Base-by-base conservation (phyloP, 2,797 vertebrate genomes). In the Ciconia nigra region DNA sequence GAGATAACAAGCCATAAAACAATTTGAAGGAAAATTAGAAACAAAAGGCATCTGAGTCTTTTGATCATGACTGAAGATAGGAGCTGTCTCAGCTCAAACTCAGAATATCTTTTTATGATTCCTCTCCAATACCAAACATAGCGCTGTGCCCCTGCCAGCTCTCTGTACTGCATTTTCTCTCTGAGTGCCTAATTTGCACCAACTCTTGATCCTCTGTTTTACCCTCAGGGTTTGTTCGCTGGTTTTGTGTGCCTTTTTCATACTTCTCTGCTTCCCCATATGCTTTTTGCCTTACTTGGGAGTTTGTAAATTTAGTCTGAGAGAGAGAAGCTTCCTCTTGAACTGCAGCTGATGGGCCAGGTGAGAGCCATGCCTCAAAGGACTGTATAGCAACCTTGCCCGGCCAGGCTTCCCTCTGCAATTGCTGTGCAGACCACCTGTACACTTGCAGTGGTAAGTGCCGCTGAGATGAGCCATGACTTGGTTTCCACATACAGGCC, bases 11-110 rank as follows among this genome's bases (percentile, higher is more conserved):
- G 66, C 66, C 61, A 39, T 63, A 47, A 94, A 93, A 87, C 65
- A 54, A 58, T 77, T 70, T 72, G 39, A 90, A 90, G 67, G 49
- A 80, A 94, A 95, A 88, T 87, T 25, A 92, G 78, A 83, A 96
- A 94, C 89, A 92, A 93, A 94, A 95, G 33, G 39, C 46, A 59
- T 63, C 61, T 25, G 35, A 86, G 70, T 59, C 52, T 95, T 95
- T 89, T 87, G 55, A 88, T 94, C 61, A 35, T 54, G 39, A 76
- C 15, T 83, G 86, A 95, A 93, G 57, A 87, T 12, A 94, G 67
- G 10, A 91, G 25, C 39, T 74, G 26, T 66, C 63, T 85, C 63
- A 81, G 39, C n/a, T 91, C 33, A 90, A 83, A 87, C 22, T 7
- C 54, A 87, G 71, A 66, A 46, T 86, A 66, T 69, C 69, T 87